These are phyloP conservation scores for Amblyteles armatorius DNA, from an alignment of 2,888 invertebrate genomes.

Conservation along the genomic window DNA sequence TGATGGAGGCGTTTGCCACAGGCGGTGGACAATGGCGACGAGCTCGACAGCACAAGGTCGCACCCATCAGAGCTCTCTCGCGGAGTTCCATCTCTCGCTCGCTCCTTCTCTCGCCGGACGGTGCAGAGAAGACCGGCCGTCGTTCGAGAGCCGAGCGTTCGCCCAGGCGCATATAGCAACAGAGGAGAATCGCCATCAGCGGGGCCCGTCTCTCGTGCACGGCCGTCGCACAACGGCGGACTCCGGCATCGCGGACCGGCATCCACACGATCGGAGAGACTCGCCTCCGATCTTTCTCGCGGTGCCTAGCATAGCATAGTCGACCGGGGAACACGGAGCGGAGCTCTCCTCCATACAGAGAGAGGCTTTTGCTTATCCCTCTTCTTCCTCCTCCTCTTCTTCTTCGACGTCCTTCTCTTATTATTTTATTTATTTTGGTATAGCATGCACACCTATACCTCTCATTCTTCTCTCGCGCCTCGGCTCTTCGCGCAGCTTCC, in stretches of 20 bases:
- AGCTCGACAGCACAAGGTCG: conserved; percentile 80
- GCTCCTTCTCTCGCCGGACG: conserved; percentile 19
- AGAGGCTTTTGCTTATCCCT: conserved; percentile 44
- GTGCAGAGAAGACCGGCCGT: conserved; percentile 5
- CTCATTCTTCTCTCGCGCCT: conserved; percentile 45
- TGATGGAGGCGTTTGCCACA: conserved; percentile 76
- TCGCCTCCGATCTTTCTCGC: conserved; percentile 42
- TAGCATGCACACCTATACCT: conserved; percentile 30
- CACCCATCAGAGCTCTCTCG: conserved; percentile 64
- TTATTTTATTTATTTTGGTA: conserved; percentile 50
- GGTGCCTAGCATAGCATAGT: conserved; percentile 18
- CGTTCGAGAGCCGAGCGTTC: conserved; percentile 24
- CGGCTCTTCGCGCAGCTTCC: conserved; percentile 43
- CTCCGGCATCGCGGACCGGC: conserved; percentile 33
- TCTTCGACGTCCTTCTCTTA: conserved; percentile 42
- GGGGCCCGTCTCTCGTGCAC: conserved; percentile 23
- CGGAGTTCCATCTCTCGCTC: conserved; percentile 33
- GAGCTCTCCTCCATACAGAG: not conserved
- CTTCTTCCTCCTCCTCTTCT: conserved; percentile 34
- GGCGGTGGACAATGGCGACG: conserved; percentile 80
- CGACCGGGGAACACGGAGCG: conserved; percentile 12
- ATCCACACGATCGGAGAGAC: conserved; percentile 54
- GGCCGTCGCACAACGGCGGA: conserved; percentile 5
- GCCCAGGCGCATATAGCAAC: conserved; percentile 11
- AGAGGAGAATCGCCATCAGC: conserved; percentile 46